Base-by-base conservation (phyloP, 1,140 invertebrate species). In the Drosophila obscura region DNA sequence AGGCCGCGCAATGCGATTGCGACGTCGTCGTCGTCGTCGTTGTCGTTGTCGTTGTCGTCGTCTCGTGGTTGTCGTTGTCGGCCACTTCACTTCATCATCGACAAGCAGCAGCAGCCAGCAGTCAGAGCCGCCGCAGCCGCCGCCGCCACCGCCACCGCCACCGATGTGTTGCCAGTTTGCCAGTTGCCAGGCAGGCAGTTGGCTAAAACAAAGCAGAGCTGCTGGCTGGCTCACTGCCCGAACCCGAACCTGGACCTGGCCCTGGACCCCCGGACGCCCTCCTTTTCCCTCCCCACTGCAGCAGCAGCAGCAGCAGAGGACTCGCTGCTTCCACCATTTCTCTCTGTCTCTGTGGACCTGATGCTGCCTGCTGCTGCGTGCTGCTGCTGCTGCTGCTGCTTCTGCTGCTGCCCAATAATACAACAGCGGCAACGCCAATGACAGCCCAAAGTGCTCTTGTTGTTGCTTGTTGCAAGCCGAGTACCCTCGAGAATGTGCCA, bases 41-140 rank as follows among this genome's bases (percentile, higher is more conserved):
- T 60, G 49, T 41, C 48, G 69, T n/a, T 63, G 16, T 35, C 64
- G 43, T 50, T 63, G 51, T 26, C 64, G 64, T 69, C 66, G 66
- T 69, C 66, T 65, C 75, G 61, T 77, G 56, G 61, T 67, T 66
- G 62, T 52, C 72, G 72, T 81, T 77, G 69, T 76, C 80, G 77
- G 74, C 52, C 68, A 80, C 81, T 85, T 85, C 68, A 77, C 77
- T 85, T 85, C 77, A 84, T 84, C 81, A 84, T 84, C 80, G 80
- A 84, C 80, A 80, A 84, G 81, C 81, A 73, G 75, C 69, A 51
- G 31, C 66, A 61, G 28, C 19, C 15, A 46, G 4, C 43, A 55
- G 39, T 28, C 16, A 9, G 46, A 51, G 22, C 15, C 22, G 28
- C n/a, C 28, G 69, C 55, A 57, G 69, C 63, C 53, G 73, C 31